Percentiles rank a stretch among this genome's conserved stretches.
phyloP scores from a whole-genome alignment of 2,797 vertebrate species.

The Atherinosoma microstoma region DNA sequence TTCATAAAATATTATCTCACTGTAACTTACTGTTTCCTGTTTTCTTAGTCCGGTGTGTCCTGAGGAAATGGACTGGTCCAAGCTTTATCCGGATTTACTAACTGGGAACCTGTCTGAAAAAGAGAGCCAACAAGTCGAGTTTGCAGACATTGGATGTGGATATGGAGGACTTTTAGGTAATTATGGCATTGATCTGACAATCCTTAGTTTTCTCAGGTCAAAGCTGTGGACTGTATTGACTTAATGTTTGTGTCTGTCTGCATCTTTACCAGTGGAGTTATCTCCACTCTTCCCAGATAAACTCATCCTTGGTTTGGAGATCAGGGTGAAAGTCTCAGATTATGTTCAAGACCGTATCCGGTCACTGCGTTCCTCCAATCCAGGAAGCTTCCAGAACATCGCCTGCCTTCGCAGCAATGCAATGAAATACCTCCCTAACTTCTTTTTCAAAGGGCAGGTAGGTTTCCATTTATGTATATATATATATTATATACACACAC shows the following conservation, averaged over 20 bases:
- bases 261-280: conserved; percentile 84
- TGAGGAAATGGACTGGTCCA: conserved; percentile 92
- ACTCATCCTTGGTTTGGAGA: conserved; percentile 92
- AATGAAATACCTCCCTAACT: conserved; percentile 96
- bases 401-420: conserved; percentile 93
- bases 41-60: conserved; percentile 88
- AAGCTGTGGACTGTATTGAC: background rate
- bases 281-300: conserved; percentile 89
- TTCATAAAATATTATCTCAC: background rate
- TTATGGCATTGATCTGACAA: background rate
- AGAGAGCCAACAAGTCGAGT: conserved; percentile 84
- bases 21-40: background rate
- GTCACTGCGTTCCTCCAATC: conserved; percentile 84
- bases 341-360: conserved; percentile 91
- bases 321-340: conserved; percentile 93
- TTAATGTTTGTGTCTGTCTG: conserved; percentile 16
- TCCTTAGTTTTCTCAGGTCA: background rate
- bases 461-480: background rate
- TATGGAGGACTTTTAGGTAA: conserved; percentile 94
- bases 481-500: too few relatives aligned
- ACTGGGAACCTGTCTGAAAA: conserved; percentile 60
- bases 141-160: conserved; percentile 94
- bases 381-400: conserved; percentile 91
- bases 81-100: conserved; percentile 86
- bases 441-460: conserved; percentile 93